phyloP scores from a whole-genome alignment of 2,888 invertebrate species.

The Noctuana brunneofusca region DNA sequence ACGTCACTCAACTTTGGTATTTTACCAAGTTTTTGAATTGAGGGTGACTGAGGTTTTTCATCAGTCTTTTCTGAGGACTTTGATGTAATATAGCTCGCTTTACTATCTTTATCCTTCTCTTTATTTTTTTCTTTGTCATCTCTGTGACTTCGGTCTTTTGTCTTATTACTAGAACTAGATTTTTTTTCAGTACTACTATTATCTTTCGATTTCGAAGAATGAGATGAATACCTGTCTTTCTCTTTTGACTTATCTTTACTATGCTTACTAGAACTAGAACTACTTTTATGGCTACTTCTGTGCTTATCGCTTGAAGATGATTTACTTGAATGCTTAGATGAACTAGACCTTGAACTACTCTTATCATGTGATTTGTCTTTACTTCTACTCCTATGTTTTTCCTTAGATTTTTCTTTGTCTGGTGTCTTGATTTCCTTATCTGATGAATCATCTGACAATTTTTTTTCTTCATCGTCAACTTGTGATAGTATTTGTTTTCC shows the following conservation, averaged over 20 bases:
- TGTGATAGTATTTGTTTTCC: slow-evolving; percentile 87
- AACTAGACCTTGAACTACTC: slow-evolving; percentile 60
- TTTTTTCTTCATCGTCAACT: slow-evolving; percentile 70
- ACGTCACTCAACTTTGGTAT: slow-evolving; percentile 88
- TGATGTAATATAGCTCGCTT: slow-evolving; percentile 41
- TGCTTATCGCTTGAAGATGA: slow-evolving; percentile 71
- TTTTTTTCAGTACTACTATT: slow-evolving; percentile 57
- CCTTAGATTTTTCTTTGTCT: slow-evolving; percentile 61
- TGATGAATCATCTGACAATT: slow-evolving; percentile 55
- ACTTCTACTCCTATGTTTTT: slow-evolving; percentile 62
- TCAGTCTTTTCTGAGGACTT: slow-evolving; percentile 41
- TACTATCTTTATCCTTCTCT: slow-evolving; percentile 61
- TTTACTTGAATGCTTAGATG: slow-evolving; percentile 70
- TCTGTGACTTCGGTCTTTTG: slow-evolving; percentile 58
- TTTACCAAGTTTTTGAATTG: slow-evolving; percentile 89
- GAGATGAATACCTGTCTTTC: slow-evolving; percentile 59
- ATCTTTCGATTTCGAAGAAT: slow-evolving; percentile 64
- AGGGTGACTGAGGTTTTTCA: slow-evolving; percentile 74
- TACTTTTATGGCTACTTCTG: slow-evolving; percentile 61
- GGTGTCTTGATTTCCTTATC: slow-evolving; percentile 48
- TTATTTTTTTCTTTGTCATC: slow-evolving; percentile 59
- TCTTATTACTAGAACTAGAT: slow-evolving; percentile 58
- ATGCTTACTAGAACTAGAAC: slow-evolving; percentile 50
- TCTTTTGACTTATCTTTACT: slow-evolving; percentile 63
- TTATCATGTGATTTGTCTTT: slow-evolving; percentile 79